Evolutionary conservation across 2,888 invertebrate species (phyloP).

Genomic region (Clistopyga incitator): DNA sequence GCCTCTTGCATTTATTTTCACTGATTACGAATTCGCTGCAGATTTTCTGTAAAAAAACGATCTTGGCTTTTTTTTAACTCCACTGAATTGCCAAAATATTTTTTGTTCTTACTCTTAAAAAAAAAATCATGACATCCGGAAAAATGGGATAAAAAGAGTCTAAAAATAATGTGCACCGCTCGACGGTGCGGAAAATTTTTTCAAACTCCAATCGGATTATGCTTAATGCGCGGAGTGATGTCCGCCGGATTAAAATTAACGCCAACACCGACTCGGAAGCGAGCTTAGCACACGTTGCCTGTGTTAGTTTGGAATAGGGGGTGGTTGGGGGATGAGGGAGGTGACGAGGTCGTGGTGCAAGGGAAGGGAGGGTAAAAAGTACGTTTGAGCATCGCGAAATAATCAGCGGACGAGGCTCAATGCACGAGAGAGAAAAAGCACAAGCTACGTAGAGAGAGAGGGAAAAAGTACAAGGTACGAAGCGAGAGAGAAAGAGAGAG

Average conservation of each 20-base stretch:
- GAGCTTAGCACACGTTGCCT: constrained; percentile 44
- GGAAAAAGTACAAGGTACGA: no score
- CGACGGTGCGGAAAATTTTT: constrained; percentile 28
- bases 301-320: constrained; percentile 31
- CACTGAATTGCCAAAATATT: background rate
- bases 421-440: constrained; percentile 13
- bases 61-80: no score
- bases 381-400: constrained; percentile 58
- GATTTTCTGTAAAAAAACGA: background rate
- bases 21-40: background rate
- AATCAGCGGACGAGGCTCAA: constrained; percentile 24
- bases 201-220: constrained; percentile 54
- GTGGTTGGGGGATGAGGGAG: constrained; percentile 9
- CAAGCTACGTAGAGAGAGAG: background rate
- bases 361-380: constrained; percentile 42
- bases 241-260: constrained; percentile 67
- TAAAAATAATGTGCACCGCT: background rate
- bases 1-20: background rate
- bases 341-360: constrained; percentile 46
- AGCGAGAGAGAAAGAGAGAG: constrained; percentile 57
- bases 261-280: constrained; percentile 54
- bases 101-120: background rate
- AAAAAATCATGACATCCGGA: background rate
- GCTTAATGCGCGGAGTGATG: constrained; percentile 52
- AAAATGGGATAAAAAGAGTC: background rate